These are phyloP conservation scores for Clarias macrocephalus DNA, from an alignment of 2,113 vertebrate species.

Conservation along the genomic window DNA sequence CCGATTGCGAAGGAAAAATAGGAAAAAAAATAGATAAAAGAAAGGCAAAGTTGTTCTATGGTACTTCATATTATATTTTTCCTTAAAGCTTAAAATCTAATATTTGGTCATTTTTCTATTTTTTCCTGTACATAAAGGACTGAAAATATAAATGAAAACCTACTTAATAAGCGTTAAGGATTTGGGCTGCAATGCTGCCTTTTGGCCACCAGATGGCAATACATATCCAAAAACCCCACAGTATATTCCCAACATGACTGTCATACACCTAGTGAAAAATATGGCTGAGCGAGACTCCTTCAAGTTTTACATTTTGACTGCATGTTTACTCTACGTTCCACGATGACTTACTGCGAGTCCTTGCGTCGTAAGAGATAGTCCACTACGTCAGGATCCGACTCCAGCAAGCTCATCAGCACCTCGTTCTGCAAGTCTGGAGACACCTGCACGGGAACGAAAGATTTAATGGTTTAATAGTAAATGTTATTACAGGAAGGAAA, in stretches of 20 bases:
- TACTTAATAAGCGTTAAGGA: not conserved
- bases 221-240: not conserved
- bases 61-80: not conserved
- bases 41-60: not conserved
- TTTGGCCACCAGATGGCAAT: conserved; percentile 14
- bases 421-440: conserved; percentile 94
- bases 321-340: not conserved
- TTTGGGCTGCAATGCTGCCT: not conserved
- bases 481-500: not conserved
- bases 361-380: conserved; percentile 93
- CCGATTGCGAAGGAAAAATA: no score
- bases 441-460: conserved; percentile 72
- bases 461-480: not conserved
- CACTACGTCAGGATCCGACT: conserved; percentile 94
- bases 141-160: not conserved
- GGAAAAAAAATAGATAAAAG: not conserved
- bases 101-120: not conserved
- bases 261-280: not conserved
- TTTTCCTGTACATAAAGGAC: not conserved
- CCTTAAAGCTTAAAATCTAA: not conserved
- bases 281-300: not conserved
- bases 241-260: not conserved
- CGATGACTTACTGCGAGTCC: conserved; percentile 86
- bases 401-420: conserved; percentile 88
- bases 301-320: not conserved